Evolutionary conservation across 1,140 invertebrate species (phyloP), one percentile per base, ranked within the genome.

Genomic region (Lucilia cuprina): DNA sequence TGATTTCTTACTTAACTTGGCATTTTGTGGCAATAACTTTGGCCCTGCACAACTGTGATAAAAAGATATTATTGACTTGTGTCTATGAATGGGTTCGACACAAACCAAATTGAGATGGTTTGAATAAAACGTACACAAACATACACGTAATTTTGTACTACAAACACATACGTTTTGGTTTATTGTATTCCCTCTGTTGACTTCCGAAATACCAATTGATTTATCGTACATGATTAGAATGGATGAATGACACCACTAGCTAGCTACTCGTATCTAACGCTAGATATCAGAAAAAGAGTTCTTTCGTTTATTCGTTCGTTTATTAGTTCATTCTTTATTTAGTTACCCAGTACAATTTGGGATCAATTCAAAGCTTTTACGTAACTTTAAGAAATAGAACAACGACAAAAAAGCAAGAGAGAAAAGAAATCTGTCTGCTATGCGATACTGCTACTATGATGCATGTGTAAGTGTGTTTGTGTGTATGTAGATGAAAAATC

Each of bases 141-240:
- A 75, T 25, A 75, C 17, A 75, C 74, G 25, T 34, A 34, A 75
- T 75, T 75, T 30, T 60, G 14, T 75, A 34, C 30, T 34, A 17
- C 75, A 47, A 30, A 35, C 75, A 19, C 14, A 35, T 41, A 41
- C 41, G 5, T 9, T 75, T 75, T 78, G 35, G n/a, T 25, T 41
- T 78, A 19, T 9, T 34, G 25, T 75, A 34, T 78, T 17, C 75
- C 17, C 25, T 78, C 35, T 41, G 34, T 19, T 78, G 75, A 35
- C 35, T 78, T 78, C 25, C 75, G 75, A 78, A 78, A 78, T 78
- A 19, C 75, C 75, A 78, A 78, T 78, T 78, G 75, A 78, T 78
- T 78, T 78, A 78, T 78, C 75, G 75, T 47, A 78, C 34, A 78
- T 78, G 75, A 78, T 78, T 78, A 78, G 75, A 78, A 78, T 78